phyloP scores from a whole-genome alignment of 2,888 invertebrate genomes.

The Campaea margaritaria region DNA sequence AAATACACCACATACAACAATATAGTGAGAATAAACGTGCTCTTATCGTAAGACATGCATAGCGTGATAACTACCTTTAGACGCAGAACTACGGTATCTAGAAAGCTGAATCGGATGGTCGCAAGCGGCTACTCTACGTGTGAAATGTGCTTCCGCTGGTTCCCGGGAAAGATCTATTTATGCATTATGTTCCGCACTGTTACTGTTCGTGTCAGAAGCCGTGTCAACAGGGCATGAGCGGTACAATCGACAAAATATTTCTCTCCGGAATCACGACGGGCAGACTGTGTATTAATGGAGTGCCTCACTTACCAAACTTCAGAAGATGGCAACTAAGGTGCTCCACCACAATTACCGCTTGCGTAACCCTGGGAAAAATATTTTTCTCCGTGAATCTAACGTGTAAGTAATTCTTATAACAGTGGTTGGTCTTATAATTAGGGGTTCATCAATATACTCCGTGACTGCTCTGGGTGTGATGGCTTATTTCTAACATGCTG shows the following conservation, averaged over 20 bases:
- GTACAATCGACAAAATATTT: constrained; percentile 85
- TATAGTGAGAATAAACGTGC: constrained; percentile 72
- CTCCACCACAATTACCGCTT: constrained; percentile 86
- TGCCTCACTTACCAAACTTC: constrained; percentile 85
- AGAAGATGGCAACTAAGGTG: constrained; percentile 85
- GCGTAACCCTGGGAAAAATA: constrained; percentile 86
- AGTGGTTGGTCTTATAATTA: constrained; percentile 76
- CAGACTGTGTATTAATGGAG: constrained; percentile 84
- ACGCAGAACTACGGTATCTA: constrained; percentile 65
- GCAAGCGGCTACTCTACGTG: constrained; percentile 81
- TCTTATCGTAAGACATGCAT: constrained; percentile 78
- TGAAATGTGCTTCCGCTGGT: constrained; percentile 80
- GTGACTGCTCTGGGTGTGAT: constrained; percentile 73
- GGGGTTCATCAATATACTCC: constrained; percentile 61
- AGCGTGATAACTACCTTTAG: constrained; percentile 80
- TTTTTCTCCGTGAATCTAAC: constrained; percentile 85
- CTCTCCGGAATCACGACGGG: constrained; percentile 85
- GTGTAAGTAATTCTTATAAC: constrained; percentile 80
- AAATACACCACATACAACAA: constrained; percentile 70
- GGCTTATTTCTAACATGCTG: constrained; percentile 77
- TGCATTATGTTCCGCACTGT: constrained; percentile 82
- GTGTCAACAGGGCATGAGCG: constrained; percentile 77
- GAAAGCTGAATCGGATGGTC: constrained; percentile 67
- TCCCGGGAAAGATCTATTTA: constrained; percentile 85
- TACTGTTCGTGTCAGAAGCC: constrained; percentile 74